Evolutionary conservation across 2,113 vertebrate genomes (phyloP), one percentile per base, ranked within the genome.

Genomic region (Stictonetta naevosa): DNA sequence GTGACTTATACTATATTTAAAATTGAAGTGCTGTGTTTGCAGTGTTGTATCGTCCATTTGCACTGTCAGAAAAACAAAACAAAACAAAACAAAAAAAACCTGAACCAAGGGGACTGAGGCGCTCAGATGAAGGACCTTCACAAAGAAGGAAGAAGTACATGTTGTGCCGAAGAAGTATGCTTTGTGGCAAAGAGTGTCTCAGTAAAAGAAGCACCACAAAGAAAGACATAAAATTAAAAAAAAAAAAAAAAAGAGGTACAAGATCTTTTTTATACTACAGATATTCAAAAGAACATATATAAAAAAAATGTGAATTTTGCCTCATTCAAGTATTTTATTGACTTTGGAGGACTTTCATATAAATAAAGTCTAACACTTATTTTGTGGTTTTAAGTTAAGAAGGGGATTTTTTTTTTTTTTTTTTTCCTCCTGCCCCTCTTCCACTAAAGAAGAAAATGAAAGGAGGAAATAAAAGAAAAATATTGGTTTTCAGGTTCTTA

Each of bases 141-240:
- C 44, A 34, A 36, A 0, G 1, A 71, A 80, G 60, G 42, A 77
- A 60, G 31, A 44, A 55, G 59, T 16, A 60, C 52, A 71, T 21
- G 34, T 52, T 0, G 2, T 40, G 58, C 14, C 0, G 0, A 55
- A 67, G 29, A 38, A 63, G 29, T 21, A 18, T 25, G 6, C 46
- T 52, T 62, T 33, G 78, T 52, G 38, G 46, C 38, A 69, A 40
- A 77, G 72, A 62, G 10, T 33, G 28, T 40, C 76, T 46, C 33
- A n/a, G 36, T 16, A 71, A 59, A 74, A 42, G 18, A 81, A 85
- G 16, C 42, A 34, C 58, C 40, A 75, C 53, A 67, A 67, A 66
- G 42, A 15, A 6, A 67, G 56, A 69, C 55, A 86, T 53, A 23
- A 67, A 86, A 56, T 2, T 21, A 16, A 40, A 55, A 55, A 53